phyloP scores from a whole-genome alignment of 2,797 vertebrate genomes.

The Poecilia wingei region DNA sequence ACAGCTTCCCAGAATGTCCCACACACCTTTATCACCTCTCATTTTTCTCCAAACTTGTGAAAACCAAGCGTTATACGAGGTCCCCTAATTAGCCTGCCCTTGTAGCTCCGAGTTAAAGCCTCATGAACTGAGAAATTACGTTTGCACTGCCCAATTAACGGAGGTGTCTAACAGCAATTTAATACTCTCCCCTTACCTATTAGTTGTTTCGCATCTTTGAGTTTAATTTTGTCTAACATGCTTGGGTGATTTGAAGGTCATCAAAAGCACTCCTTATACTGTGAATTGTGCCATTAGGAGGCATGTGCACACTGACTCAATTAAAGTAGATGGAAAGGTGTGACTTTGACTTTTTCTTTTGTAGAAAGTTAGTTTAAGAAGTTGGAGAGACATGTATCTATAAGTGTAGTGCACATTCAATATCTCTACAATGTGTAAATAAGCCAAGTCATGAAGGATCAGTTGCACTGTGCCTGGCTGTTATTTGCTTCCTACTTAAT shows the following conservation, averaged over 20 bases:
- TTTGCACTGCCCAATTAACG: slow-evolving; percentile 73
- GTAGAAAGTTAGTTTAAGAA: not conserved
- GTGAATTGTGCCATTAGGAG: not conserved
- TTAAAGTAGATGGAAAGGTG: not conserved
- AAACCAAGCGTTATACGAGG: slow-evolving; percentile 65
- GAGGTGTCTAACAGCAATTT: slow-evolving; percentile 70
- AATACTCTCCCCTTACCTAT: slow-evolving; percentile 46
- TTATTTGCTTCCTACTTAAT: too few relatives aligned
- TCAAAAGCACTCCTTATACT: slow-evolving; percentile 6
- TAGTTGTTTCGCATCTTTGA: slow-evolving; percentile 23
- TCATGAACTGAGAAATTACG: slow-evolving; percentile 82
- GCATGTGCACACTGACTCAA: not conserved
- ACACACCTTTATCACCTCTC: slow-evolving; percentile 36
- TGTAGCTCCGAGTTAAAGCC: slow-evolving; percentile 64
- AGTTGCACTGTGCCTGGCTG: not conserved
- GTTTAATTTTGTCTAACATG: slow-evolving; percentile 34
- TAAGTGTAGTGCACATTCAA: too few relatives aligned
- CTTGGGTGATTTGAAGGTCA: slow-evolving; percentile 30
- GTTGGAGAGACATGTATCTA: not conserved
- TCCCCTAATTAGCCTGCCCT: slow-evolving; percentile 72
- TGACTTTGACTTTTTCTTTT: not conserved
- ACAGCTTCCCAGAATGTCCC: slow-evolving; percentile 6
- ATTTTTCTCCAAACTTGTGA: slow-evolving; percentile 50
- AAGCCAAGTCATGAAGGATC: not conserved
- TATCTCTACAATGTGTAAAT: not conserved